Base-by-base conservation (phyloP, 2,888 invertebrate genomes). In the Hypomecis punctinalis region DNA sequence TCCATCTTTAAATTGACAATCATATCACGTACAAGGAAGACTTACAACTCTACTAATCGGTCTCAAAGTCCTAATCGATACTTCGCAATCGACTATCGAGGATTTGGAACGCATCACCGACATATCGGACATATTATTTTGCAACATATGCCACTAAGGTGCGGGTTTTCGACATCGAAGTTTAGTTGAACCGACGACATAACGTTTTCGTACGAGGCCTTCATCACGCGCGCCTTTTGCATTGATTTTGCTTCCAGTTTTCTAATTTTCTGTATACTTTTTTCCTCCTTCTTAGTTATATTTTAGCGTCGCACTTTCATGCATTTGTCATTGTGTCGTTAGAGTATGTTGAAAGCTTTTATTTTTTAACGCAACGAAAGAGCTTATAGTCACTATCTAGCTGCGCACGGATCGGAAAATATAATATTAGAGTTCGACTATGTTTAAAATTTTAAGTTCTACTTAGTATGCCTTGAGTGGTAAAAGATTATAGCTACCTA, bases 131-230 rank as follows among this genome's bases (percentile, higher is more conserved):
- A 33, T n/a, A 23, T 51, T 55, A 67, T 71, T 68, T 70, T 62
- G 70, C 47, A 71, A 71, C 51, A 11, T 49, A 53, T 47, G 63
- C 54, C 69, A 63, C 70, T 63, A 67, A 72, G 64, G 68, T 63
- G 70, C 40, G 61, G 57, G 56, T 69, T 69, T 68, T 70, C 67
- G 60, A 60, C 68, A 72, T 53, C 57, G 55, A 49, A 13, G 37
- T 33, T 47, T 10, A 33, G 39, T 45, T 13, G 11, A 10, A 47
- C 23, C 5, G 51, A 46, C 46, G 40, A 45, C 49, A 48, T 63
- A 60, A 67, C 61, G 48, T 56, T 61, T 61, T 52, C 8, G 43
- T 67, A 66, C 74, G 69, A 71, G 70, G 68, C 63, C 63, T 63
- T 63, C 46, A 69, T 55, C 68, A 70, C 66, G 63, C 60, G 51